Conservation (phyloP, 2,113 vertebrate species). For the Ceyx melanurus region DNA sequence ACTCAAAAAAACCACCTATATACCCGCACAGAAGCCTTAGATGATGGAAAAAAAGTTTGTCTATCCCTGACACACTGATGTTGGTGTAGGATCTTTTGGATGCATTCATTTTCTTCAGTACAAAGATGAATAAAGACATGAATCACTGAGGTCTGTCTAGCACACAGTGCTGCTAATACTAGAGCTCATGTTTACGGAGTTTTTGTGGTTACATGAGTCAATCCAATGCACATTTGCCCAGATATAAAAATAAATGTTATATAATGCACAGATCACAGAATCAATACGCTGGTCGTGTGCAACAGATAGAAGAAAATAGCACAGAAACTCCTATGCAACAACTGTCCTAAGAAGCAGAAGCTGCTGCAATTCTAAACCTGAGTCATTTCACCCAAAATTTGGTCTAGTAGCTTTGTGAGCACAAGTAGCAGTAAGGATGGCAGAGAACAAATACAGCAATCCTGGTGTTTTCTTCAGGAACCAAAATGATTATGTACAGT, state of each 20-base stretch:
- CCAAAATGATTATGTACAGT: not conserved
- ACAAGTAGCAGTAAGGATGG: not conserved
- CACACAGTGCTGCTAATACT: not conserved
- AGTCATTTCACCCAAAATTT: not conserved
- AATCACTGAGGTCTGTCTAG: not conserved
- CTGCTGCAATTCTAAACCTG: not conserved
- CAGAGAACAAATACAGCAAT: not conserved
- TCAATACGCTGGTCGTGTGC: not conserved
- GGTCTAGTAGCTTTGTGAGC: not conserved
- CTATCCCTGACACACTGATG: not conserved
- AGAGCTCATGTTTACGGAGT: not conserved
- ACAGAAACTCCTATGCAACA: not conserved
- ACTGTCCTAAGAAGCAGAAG: not conserved
- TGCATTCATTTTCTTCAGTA: not conserved
- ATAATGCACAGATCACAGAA: not conserved
- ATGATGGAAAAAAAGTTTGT: not conserved
- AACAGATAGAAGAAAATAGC: not conserved
- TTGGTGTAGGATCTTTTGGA: not conserved
- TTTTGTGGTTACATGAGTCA: not conserved
- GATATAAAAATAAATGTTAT: conserved; percentile 23
- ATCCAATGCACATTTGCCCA: not conserved
- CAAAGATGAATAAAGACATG: not conserved
- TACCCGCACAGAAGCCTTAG: not conserved
- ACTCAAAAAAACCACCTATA: not conserved
- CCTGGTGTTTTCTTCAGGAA: not conserved